Evolutionary conservation across 23 tunicate genomes (phyloP).

Genomic region (Ascidia mentula): DNA sequence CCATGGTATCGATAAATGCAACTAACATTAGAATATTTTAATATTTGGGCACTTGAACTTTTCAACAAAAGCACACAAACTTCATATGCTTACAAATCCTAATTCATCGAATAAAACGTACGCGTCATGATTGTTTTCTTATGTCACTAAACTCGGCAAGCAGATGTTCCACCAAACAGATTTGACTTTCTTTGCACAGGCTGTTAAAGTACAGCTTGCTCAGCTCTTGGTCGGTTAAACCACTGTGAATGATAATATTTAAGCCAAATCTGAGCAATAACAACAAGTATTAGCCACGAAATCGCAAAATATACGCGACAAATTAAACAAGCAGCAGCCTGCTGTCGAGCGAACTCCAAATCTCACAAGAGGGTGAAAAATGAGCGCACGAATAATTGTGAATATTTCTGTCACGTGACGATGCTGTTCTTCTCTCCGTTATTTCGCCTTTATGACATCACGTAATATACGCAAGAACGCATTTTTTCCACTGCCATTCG

Average conservation of each 20-base stretch:
- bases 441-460: background rate
- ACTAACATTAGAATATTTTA: too few relatives aligned
- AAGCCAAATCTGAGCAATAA: background rate
- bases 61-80: too few relatives aligned
- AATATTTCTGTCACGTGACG: background rate
- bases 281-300: background rate
- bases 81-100: too few relatives aligned
- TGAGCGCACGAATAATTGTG: background rate
- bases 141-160: too few relatives aligned
- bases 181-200: too few relatives aligned
- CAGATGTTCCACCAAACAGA: too few relatives aligned
- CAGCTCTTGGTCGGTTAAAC: background rate
- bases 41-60: too few relatives aligned
- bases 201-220: constrained; percentile 2
- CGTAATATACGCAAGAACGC: background rate
- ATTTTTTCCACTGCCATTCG: background rate
- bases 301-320: too few relatives aligned
- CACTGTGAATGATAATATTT: background rate
- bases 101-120: too few relatives aligned
- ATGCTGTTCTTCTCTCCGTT: background rate
- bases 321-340: background rate
- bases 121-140: too few relatives aligned
- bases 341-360: background rate
- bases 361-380: background rate
- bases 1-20: too few relatives aligned